Conservation (phyloP, 2,888 invertebrate species). For the Odontomyia ornata region DNA sequence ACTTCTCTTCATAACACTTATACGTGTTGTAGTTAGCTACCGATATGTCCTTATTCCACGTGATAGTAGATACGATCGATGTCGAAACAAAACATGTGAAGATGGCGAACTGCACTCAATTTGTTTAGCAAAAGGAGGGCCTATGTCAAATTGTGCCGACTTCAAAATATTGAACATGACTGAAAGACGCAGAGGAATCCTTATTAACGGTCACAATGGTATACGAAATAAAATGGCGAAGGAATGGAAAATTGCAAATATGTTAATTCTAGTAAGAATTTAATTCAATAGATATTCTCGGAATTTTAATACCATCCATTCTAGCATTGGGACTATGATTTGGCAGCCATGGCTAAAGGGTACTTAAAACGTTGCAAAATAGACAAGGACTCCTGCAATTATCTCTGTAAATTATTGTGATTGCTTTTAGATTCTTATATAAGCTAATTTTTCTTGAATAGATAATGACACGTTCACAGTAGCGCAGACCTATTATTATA, state of each 20-base stretch:
- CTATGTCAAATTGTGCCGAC: not conserved
- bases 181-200: not conserved
- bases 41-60: not conserved
- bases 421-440: not conserved
- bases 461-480: constrained; percentile 49
- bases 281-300: not conserved
- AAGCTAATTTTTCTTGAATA: constrained; percentile 26
- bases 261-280: constrained; percentile 53
- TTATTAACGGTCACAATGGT: constrained; percentile 52
- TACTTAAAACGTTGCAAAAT: constrained; percentile 49
- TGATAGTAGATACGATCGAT: not conserved
- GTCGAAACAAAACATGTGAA: constrained; percentile 6
- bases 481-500: constrained; percentile 50
- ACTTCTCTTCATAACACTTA: not conserved
- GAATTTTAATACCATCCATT: not conserved
- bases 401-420: constrained; percentile 48
- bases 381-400: constrained; percentile 49
- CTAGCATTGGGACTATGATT: constrained; percentile 53
- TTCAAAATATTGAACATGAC: constrained; percentile 18
- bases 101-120: constrained; percentile 20
- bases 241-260: constrained; percentile 52
- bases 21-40: not conserved
- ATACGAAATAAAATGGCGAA: constrained; percentile 53
- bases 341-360: constrained; percentile 50
- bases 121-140: not conserved